Conservation (phyloP, 2,113 vertebrate species). For the Vulpes vulpes region DNA sequence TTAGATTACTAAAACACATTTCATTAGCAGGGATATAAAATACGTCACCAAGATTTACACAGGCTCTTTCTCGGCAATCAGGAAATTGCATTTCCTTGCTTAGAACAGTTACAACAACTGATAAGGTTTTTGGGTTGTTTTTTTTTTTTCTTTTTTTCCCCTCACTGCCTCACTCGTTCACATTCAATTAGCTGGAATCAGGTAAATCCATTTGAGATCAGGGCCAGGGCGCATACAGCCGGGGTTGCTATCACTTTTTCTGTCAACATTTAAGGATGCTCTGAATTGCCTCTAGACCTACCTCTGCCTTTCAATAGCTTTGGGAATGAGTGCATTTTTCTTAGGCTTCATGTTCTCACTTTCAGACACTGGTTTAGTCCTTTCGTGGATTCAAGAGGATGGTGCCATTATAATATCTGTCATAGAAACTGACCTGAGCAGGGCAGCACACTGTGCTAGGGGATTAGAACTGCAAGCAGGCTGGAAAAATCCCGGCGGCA, state of each 20-base stretch:
- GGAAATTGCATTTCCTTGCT: constrained; percentile 68
- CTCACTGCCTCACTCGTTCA: neutral
- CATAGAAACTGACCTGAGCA: constrained; percentile 44
- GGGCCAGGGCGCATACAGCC: neutral
- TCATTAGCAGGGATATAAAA: constrained; percentile 55
- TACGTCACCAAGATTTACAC: constrained; percentile 34
- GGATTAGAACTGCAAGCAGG: constrained; percentile 37
- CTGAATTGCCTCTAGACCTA: neutral
- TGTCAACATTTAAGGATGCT: neutral
- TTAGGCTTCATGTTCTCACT: neutral
- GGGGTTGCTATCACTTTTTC: neutral
- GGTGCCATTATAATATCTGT: constrained; percentile 26
- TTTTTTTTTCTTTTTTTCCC: neutral
- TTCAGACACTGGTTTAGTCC: constrained; percentile 23
- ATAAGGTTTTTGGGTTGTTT: constrained; percentile 17
- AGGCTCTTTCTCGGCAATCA: constrained; percentile 43
- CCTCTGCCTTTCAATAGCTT: constrained; percentile 27
- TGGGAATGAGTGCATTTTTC: constrained; percentile 37
- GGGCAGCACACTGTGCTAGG: neutral
- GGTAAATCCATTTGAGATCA: constrained; percentile 58
- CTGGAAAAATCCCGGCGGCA: neutral
- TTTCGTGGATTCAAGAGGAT: constrained; percentile 65
- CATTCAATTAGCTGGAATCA: constrained; percentile 38
- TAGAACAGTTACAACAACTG: constrained; percentile 58
- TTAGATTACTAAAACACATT: constrained; percentile 48